Base-by-base conservation (phyloP, 2,888 invertebrate genomes). In the Microplitis manilae region DNA sequence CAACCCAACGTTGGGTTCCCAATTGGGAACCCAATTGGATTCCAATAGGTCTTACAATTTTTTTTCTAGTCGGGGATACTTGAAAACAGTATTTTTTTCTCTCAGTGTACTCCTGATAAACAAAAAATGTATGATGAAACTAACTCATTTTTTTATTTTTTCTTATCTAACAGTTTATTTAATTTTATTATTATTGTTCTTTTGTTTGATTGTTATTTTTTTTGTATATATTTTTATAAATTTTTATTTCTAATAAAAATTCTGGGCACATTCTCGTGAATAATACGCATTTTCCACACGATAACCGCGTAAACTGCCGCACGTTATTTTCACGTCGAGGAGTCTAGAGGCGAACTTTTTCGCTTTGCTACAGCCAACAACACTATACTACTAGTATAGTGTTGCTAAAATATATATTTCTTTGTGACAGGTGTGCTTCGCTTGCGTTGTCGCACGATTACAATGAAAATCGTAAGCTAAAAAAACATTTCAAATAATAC, bases 361-460 rank as follows among this genome's bases (percentile, higher is more conserved):
- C n/a, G 65, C 59, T 50, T 59, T 59, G 62, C 59, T 67, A 67
- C 50, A 50, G n/a, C 9, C 59, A 50, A 67, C 50, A 50, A 39
- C 9, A 73, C 50, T 50, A n/a, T 59, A 38, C 9, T 20, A 41
- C 30, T 20, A 13, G 30, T 50, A 50, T 50, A 50, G 50, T 50
- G 50, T 13, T 50, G 50, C 50, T 50, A 50, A 50, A 17, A 73
- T 65, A 15, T 67, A 73, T 73, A 73, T 73, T 73, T 73, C 73
- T 73, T 41, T 59, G 50, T 73, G 65, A 65, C 65, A 59, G 73
- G 67, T 73, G 67, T 41, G 30, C 59, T 59, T 73, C 67, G 73
- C 73, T 65, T 59, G 65, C 65, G n/a, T 67, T 73, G 41, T 41
- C 67, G 20, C 50, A 67, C 67, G 73, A 73, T 68, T 73, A 73